Percentiles rank a stretch among this genome's conserved stretches.
Conservation (phyloP, 2,113 vertebrate species). For the Gallinago paraguaiae region DNA sequence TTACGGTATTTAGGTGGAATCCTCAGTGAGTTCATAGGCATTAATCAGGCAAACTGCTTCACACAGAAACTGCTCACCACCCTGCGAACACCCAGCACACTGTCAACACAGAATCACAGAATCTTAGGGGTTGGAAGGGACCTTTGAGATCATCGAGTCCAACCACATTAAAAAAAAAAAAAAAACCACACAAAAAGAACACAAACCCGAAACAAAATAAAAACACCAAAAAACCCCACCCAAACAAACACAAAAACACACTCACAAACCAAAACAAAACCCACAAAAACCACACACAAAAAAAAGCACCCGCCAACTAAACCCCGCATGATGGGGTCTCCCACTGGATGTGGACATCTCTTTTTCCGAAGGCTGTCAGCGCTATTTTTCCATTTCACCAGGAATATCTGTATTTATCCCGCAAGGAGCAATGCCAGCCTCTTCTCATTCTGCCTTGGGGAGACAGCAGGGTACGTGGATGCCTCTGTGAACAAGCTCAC, state of each 20-base stretch:
- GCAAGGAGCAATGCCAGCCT: background rate
- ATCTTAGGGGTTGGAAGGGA: too few relatives aligned
- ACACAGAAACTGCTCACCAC: background rate
- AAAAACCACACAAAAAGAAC: too few relatives aligned
- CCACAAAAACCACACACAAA: too few relatives aligned
- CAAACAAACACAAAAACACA: too few relatives aligned
- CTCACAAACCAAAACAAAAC: too few relatives aligned
- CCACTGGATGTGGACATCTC: background rate
- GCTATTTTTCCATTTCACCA: background rate
- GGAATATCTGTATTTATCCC: background rate
- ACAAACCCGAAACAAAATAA: too few relatives aligned
- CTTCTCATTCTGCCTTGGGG: background rate
- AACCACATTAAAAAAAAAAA: too few relatives aligned
- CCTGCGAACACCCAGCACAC: background rate
- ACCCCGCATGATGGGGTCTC: background rate
- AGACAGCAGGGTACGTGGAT: background rate
- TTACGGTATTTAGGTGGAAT: constrained; percentile 28
- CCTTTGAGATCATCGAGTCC: too few relatives aligned
- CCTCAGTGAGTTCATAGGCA: background rate
- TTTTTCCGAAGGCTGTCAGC: background rate
- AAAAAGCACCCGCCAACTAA: too few relatives aligned
- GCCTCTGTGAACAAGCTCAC: background rate
- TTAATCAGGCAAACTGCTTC: constrained; percentile 18
- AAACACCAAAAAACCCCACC: too few relatives aligned
- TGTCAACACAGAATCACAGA: background rate